Percentiles rank a stretch among this genome's conserved stretches.
Evolutionary conservation across 2,888 invertebrate species (phyloP).

Genomic region (Ochlodes sylvanus): DNA sequence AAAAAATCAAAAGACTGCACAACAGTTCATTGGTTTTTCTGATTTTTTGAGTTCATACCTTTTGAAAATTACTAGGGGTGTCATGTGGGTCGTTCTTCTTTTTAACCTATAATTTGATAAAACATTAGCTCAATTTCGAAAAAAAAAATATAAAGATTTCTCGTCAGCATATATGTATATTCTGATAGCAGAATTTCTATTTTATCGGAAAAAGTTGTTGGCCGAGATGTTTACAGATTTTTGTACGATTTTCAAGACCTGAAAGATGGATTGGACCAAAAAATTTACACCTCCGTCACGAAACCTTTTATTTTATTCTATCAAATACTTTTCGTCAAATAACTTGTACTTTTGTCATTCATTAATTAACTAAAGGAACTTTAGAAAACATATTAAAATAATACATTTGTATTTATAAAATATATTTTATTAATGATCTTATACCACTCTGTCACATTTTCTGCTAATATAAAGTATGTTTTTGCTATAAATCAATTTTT

Average conservation of each 20-base stretch:
- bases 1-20: no score
- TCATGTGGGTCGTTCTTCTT: no score
- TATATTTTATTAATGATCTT: constrained; percentile 10
- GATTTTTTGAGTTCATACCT: no score
- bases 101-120: no score
- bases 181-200: constrained; percentile 32
- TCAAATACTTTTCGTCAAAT: constrained; percentile 37
- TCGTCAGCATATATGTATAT: constrained; percentile 16
- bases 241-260: constrained; percentile 37
- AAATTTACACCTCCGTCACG: constrained; percentile 38
- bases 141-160: constrained; percentile 11
- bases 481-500: constrained; percentile 21
- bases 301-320: constrained; percentile 40
- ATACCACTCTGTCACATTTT: constrained; percentile 29
- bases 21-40: no score
- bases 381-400: constrained; percentile 26
- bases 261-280: constrained; percentile 31
- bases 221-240: constrained; percentile 37
- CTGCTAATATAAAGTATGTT: constrained; percentile 8
- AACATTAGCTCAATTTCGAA: constrained; percentile 10
- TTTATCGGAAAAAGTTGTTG: constrained; percentile 14
- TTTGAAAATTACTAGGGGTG: no score
- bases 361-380: constrained; percentile 24
- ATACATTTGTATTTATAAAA: constrained; percentile 29
- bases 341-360: constrained; percentile 34